Percentiles rank a stretch among this genome's conserved stretches.
These are phyloP conservation scores for Uromys caudimaculatus DNA, from an alignment of 2,797 vertebrate species.

Conservation along the genomic window DNA sequence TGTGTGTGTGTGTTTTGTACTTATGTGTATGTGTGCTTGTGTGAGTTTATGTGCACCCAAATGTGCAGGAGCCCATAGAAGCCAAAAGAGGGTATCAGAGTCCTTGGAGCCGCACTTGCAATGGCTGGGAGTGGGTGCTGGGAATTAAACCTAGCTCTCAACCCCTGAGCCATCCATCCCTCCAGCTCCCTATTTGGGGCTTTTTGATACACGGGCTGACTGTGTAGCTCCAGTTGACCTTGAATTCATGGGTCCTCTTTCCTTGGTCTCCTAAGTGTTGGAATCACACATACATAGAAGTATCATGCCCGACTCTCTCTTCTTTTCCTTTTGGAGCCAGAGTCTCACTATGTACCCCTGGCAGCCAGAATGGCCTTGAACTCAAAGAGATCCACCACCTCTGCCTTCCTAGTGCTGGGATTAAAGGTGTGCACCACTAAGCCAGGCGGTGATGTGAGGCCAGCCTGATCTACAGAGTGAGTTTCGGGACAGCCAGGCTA, in stretches of 20 bases:
- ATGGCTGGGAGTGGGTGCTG: background rate
- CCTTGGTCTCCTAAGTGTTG: too few species aligned
- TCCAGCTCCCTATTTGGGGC: background rate
- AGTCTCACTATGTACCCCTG: background rate
- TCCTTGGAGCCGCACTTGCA: background rate
- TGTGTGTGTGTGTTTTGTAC: background rate
- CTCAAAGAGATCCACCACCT: background rate
- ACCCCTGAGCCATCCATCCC: background rate
- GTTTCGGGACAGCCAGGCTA: background rate
- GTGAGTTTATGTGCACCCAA: background rate
- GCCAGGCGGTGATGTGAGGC: background rate
- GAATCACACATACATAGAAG: background rate
- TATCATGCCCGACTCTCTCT: background rate
- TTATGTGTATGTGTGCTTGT: background rate
- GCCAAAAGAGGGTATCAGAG: background rate
- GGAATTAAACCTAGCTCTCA: too few species aligned
- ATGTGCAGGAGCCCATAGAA: background rate
- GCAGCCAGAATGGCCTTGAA: background rate
- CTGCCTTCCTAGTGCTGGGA: background rate
- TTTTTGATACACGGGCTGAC: background rate
- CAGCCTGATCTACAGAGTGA: background rate
- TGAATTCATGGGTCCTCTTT: background rate
- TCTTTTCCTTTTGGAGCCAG: background rate
- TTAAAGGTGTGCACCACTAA: background rate
- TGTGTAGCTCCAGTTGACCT: background rate